Evolutionary conservation across 2,797 vertebrate genomes (phyloP).

Genomic region (Pempheris klunzingeri): DNA sequence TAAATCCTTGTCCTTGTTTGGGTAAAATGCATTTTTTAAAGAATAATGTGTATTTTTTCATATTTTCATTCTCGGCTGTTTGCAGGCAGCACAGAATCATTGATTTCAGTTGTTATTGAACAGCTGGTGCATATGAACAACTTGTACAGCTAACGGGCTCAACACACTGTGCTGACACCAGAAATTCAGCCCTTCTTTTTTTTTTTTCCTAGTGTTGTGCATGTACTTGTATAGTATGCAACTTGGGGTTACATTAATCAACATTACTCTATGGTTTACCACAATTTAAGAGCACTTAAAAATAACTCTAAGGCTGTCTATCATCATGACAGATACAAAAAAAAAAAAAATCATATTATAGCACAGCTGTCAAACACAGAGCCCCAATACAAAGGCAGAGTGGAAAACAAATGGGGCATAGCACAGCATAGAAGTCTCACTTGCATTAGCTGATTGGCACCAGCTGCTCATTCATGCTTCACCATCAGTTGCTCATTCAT

Average conservation of each 20-base stretch:
- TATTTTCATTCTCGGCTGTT: neutral
- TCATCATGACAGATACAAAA: neutral
- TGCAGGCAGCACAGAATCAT: conserved; percentile 12
- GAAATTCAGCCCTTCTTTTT: conserved; percentile 15
- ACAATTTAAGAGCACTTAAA: neutral
- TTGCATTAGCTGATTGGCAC: conserved; percentile 46
- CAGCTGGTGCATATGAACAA: conserved; percentile 26
- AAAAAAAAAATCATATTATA: neutral
- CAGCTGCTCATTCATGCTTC: conserved; percentile 43
- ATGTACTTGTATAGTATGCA: neutral
- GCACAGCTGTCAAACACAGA: conserved; percentile 11
- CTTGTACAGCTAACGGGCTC: conserved; percentile 7
- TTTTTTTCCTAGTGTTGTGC: too few species aligned
- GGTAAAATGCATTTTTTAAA: neutral
- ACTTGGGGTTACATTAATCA: neutral
- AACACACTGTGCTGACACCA: conserved; percentile 15
- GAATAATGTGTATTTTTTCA: neutral
- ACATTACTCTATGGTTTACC: neutral
- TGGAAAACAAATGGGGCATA: conserved; percentile 9
- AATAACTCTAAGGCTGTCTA: neutral
- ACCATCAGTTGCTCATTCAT: conserved; percentile 30
- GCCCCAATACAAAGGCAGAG: neutral
- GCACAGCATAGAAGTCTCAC: conserved; percentile 21
- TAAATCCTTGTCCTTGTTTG: neutral
- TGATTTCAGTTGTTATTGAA: conserved; percentile 21